Conservation (phyloP, 2,797 vertebrate genomes). For the Pseudopleuronectes americanus region DNA sequence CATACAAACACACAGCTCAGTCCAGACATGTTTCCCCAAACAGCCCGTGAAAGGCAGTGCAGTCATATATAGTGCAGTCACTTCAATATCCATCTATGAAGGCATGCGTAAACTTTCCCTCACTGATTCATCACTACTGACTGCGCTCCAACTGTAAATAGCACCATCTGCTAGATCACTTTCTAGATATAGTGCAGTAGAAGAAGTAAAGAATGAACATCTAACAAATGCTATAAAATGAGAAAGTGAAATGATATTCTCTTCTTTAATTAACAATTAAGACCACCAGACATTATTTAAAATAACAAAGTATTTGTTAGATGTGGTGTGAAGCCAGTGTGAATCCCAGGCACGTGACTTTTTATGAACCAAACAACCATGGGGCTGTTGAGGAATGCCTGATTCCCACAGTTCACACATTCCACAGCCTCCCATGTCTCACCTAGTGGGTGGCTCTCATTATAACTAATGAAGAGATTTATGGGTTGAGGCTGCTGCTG, state of each 20-base stretch:
- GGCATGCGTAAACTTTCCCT: background rate
- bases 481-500: background rate
- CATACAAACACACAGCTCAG: constrained; percentile 4
- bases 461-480: constrained; percentile 4
- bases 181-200: no score
- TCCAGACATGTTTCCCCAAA: constrained; percentile 1
- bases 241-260: background rate
- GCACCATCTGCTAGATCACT: no score
- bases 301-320: background rate
- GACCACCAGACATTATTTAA: background rate
- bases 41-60: background rate
- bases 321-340: background rate
- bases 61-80: background rate
- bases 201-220: background rate
- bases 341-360: constrained; percentile 6
- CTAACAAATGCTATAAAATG: background rate
- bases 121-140: background rate
- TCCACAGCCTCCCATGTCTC: constrained; percentile 31
- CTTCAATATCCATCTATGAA: background rate
- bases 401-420: constrained; percentile 53
- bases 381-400: constrained; percentile 29
- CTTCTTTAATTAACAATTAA: background rate
- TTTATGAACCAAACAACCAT: constrained; percentile 12
- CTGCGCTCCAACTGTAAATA: no score
- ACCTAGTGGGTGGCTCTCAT: constrained; percentile 20